These are phyloP conservation scores for Anguilla megastoma DNA, from an alignment of 2,797 vertebrate genomes.

Conservation along the genomic window DNA sequence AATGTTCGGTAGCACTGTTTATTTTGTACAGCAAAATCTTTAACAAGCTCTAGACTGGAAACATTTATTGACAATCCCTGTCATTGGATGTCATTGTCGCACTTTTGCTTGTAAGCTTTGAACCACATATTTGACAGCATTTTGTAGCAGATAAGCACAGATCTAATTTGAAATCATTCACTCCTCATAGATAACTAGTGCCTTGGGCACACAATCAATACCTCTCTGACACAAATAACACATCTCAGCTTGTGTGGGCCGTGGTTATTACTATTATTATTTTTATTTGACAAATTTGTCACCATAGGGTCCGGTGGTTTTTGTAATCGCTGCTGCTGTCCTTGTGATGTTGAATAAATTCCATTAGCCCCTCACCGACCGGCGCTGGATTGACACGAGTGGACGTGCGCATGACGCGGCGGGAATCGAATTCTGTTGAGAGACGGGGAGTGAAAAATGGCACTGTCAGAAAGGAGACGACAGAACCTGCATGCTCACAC, in stretches of 20 bases:
- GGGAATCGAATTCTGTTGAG: conserved; percentile 24
- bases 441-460: conserved; percentile 29
- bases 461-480: not conserved
- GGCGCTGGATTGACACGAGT: not conserved
- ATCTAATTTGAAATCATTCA: not conserved
- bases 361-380: not conserved
- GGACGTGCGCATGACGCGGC: not conserved
- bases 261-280: conserved; percentile 1
- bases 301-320: not conserved
- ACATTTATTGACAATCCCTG: not conserved
- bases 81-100: not conserved
- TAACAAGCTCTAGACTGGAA: not conserved
- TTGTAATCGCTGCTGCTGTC: not conserved
- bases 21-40: not conserved
- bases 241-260: not conserved
- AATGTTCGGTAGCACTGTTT: not conserved
- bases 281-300: not conserved
- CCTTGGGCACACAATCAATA: not conserved
- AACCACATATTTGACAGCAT: not conserved
- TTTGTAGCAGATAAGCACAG: not conserved
- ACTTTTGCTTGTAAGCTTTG: not conserved
- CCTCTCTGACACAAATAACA: not conserved
- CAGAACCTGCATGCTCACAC: not conserved
- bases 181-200: not conserved
- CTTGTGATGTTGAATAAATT: conserved; percentile 10